Percentiles rank a stretch among this genome's conserved stretches.
Conservation (phyloP, 2,113 vertebrate species). For the Percopsis transmontana region DNA sequence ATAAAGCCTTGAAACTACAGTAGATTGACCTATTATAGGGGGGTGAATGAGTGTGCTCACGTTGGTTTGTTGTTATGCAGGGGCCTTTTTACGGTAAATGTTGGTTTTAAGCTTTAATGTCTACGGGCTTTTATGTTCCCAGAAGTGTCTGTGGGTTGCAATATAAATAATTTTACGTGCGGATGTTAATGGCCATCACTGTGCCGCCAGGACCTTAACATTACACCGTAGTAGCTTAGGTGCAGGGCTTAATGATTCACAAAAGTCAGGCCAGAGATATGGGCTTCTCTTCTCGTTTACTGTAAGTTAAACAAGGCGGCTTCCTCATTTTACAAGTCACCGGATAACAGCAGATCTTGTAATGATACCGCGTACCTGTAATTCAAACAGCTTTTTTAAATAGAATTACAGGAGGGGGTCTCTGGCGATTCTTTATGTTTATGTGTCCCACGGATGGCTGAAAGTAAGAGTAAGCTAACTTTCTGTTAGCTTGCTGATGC, state of each 20-base stretch:
- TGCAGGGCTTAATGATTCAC: conserved; percentile 59
- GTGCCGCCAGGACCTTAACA: conserved; percentile 20
- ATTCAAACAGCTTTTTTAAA: too few relatives aligned
- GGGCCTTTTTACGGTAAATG: neutral
- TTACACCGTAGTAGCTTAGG: neutral
- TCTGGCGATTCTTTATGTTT: too few relatives aligned
- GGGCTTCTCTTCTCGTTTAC: conserved; percentile 16
- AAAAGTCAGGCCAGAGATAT: neutral
- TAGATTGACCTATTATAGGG: too few relatives aligned
- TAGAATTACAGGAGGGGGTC: too few relatives aligned
- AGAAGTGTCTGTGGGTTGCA: neutral
- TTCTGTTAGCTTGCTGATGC: too few relatives aligned
- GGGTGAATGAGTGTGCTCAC: too few relatives aligned
- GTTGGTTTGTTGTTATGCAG: too few relatives aligned
- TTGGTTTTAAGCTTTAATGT: conserved; percentile 2
- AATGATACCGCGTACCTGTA: too few relatives aligned
- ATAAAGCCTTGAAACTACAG: too few relatives aligned
- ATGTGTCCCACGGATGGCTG: too few relatives aligned
- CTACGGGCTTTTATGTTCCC: conserved; percentile 1
- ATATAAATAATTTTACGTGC: neutral
- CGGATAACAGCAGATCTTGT: neutral
- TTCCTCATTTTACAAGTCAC: conserved; percentile 25
- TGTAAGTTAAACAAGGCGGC: conserved; percentile 7
- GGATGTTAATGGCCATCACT: neutral
- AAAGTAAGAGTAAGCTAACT: too few relatives aligned